Evolutionary conservation across 2,888 invertebrate species (phyloP).

Genomic region (Prionchulus punctatus): DNA sequence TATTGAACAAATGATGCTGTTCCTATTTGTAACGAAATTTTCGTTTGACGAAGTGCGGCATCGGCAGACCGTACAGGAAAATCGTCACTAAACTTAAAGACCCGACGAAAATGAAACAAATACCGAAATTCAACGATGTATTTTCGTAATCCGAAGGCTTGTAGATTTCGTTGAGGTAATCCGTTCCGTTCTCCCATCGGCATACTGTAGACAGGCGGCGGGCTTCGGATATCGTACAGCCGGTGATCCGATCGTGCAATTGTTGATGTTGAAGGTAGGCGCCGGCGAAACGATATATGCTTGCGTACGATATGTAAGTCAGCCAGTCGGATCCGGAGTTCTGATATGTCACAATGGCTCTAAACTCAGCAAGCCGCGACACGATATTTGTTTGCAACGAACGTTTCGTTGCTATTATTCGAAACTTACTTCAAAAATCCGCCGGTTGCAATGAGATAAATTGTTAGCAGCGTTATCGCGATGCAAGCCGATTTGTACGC

Average conservation of each 20-base stretch:
- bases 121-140: not conserved
- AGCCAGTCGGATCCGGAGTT: constrained; percentile 57
- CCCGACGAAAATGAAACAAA: not conserved
- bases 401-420: not conserved
- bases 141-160: not conserved
- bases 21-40: constrained; percentile 7
- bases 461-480: not conserved
- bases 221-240: not conserved
- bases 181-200: constrained; percentile 2
- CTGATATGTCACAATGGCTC: constrained; percentile 41
- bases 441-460: not conserved
- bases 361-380: not conserved
- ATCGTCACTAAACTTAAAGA: not conserved
- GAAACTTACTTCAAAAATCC: constrained; percentile 8
- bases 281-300: constrained; percentile 61
- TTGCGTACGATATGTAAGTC: constrained; percentile 58
- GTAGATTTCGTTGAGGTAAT: not conserved
- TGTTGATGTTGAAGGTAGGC: constrained; percentile 31
- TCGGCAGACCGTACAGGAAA: not conserved
- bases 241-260: not conserved
- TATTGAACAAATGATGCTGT: no score
- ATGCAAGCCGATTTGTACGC: constrained; percentile 55
- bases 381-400: not conserved
- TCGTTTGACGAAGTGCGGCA: constrained; percentile 10
- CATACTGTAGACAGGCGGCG: not conserved